Percentiles rank a stretch among this genome's conserved stretches.
These are phyloP conservation scores for Drosophila sp. DNA, from an alignment of 1,140 invertebrate genomes.

Conservation along the genomic window DNA sequence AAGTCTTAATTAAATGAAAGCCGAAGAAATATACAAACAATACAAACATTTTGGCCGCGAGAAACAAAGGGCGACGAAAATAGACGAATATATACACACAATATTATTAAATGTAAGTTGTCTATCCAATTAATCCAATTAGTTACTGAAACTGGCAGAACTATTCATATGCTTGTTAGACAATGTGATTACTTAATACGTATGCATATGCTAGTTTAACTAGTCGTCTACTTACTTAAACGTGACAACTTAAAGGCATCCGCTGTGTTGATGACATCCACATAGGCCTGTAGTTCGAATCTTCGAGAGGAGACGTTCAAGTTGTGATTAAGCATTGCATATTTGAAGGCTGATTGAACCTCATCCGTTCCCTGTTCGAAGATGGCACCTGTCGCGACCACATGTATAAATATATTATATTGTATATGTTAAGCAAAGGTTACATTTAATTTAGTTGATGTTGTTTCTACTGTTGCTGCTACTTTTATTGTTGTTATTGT, in stretches of 20 bases:
- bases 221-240: slow-evolving; percentile 90
- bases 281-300: slow-evolving; percentile 93
- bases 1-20: neutral
- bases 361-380: slow-evolving; percentile 95
- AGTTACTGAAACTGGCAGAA: too few relatives aligned
- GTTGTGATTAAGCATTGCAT: slow-evolving; percentile 93
- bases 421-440: slow-evolving; percentile 42
- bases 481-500: slow-evolving; percentile 22
- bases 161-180: too few relatives aligned
- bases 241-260: slow-evolving; percentile 95
- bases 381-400: slow-evolving; percentile 89
- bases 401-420: slow-evolving; percentile 5
- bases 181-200: too few relatives aligned
- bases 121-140: too few relatives aligned
- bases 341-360: slow-evolving; percentile 94
- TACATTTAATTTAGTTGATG: slow-evolving; percentile 34
- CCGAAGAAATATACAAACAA: too few relatives aligned
- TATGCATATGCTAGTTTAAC: neutral
- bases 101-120: too few relatives aligned
- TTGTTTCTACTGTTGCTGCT: slow-evolving; percentile 14
- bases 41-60: too few relatives aligned
- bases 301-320: slow-evolving; percentile 89
- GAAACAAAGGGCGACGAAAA: too few relatives aligned
- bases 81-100: too few relatives aligned
- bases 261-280: slow-evolving; percentile 96